A percentile compares a stretch with the other conserved stretches of the same genome.
Conservation (phyloP, 2,113 vertebrate genomes). For the Dromaius novaehollandiae region DNA sequence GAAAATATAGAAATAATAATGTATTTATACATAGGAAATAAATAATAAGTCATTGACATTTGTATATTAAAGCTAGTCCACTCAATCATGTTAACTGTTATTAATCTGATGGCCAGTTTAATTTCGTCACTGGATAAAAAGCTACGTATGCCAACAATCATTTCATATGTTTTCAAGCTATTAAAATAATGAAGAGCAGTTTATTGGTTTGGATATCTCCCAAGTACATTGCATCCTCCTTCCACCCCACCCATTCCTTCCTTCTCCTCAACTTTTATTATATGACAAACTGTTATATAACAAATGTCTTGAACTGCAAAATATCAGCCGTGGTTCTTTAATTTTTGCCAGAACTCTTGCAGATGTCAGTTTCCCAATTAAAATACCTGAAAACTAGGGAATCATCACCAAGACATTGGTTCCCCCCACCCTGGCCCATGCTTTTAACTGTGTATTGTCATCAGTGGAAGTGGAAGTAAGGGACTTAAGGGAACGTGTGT, state of each 20-base stretch:
- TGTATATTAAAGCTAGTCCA: conserved; percentile 61
- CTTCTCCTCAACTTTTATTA: fast-evolving
- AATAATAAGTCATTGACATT: conserved; percentile 28
- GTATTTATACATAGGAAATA: not conserved
- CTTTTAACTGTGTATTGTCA: no score
- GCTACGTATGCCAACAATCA: conserved; percentile 43
- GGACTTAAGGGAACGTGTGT: no score
- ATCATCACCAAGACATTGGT: no score
- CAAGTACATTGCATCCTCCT: not conserved
- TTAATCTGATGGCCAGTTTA: conserved; percentile 63
- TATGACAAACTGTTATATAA: not conserved
- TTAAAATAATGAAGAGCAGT: conserved; percentile 36
- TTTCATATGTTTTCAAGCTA: conserved; percentile 38
- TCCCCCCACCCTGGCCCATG: no score
- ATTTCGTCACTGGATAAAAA: conserved; percentile 58
- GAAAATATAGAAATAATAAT: conserved; percentile 22
- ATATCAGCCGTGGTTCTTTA: not conserved
- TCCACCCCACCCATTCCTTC: not conserved
- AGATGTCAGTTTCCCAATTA: not conserved
- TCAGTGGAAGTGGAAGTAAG: no score
- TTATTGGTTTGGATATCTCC: conserved; percentile 29
- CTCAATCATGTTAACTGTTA: conserved; percentile 48
- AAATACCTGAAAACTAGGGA: no score
- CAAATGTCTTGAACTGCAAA: not conserved
- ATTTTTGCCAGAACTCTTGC: not conserved